A percentile compares a stretch with the other conserved stretches of the same genome.
Evolutionary conservation across 2,797 vertebrate genomes (phyloP).

Genomic region (Threskiornis aethiopicus): DNA sequence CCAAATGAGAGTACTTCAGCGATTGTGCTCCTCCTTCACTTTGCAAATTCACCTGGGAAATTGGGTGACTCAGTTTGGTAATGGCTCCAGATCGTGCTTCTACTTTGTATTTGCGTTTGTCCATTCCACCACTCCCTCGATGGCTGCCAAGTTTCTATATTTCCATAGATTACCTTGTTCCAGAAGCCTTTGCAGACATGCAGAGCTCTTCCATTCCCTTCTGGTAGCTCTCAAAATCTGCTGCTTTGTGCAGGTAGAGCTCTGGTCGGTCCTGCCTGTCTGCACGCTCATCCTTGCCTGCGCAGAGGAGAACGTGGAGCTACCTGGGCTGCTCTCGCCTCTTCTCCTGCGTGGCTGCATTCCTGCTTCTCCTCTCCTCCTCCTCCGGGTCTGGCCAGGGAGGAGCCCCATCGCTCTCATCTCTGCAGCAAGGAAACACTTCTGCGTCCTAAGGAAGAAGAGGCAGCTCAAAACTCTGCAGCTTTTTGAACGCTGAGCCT

Average conservation of each 20-base stretch:
- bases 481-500: background rate
- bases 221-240: background rate
- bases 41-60: conserved; percentile 18
- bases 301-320: background rate
- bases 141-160: background rate
- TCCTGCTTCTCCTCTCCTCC: background rate
- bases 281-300: background rate
- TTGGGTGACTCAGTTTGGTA: conserved; percentile 32
- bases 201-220: background rate
- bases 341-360: background rate
- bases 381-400: background rate
- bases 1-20: background rate
- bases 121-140: background rate
- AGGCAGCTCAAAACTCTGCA: background rate
- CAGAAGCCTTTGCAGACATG: background rate
- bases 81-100: background rate
- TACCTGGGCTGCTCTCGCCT: background rate
- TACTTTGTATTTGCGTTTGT: conserved; percentile 26
- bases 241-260: background rate
- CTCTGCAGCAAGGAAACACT: background rate
- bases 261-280: background rate
- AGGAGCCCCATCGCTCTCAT: background rate
- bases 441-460: background rate
- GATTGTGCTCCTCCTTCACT: background rate
- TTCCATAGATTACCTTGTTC: conserved; percentile 7